Evolutionary conservation across 37 sponge, comb jelly and placozoan genomes (phyloP).

Genomic region (Bolinopsis microptera): DNA sequence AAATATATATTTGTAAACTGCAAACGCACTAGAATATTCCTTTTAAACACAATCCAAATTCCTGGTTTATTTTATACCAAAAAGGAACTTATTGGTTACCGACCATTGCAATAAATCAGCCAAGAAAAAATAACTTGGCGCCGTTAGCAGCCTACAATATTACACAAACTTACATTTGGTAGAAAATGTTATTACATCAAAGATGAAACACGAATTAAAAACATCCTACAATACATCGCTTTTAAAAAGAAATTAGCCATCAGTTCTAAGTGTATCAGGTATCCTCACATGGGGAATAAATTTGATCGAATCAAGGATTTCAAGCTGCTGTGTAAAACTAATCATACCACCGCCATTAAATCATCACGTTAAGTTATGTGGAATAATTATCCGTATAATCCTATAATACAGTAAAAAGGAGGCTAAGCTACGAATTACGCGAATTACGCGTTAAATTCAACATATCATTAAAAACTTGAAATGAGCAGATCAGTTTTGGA

Average conservation of each 20-base stretch:
- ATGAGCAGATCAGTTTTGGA: neutral
- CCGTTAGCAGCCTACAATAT: neutral
- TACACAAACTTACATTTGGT: neutral
- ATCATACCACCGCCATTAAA: neutral
- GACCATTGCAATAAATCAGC: neutral
- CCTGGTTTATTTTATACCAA: neutral
- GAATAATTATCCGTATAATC: neutral
- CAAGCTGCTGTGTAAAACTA: too few relatives aligned
- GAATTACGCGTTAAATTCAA: neutral
- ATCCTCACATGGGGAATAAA: neutral
- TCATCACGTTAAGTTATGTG: neutral
- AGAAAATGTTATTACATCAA: neutral
- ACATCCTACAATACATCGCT: neutral
- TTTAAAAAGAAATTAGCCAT: neutral
- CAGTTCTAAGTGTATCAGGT: neutral
- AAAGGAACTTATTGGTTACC: neutral
- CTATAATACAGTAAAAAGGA: neutral
- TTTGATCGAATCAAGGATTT: neutral
- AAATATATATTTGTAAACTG: neutral
- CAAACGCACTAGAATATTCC: too few relatives aligned
- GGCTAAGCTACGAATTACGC: neutral
- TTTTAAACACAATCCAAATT: too few relatives aligned
- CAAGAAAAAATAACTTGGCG: neutral
- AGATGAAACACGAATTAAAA: neutral
- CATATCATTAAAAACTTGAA: constrained; percentile 51